Conservation (phyloP, 2,113 vertebrate species). For the Amphilophus citrinellus region DNA sequence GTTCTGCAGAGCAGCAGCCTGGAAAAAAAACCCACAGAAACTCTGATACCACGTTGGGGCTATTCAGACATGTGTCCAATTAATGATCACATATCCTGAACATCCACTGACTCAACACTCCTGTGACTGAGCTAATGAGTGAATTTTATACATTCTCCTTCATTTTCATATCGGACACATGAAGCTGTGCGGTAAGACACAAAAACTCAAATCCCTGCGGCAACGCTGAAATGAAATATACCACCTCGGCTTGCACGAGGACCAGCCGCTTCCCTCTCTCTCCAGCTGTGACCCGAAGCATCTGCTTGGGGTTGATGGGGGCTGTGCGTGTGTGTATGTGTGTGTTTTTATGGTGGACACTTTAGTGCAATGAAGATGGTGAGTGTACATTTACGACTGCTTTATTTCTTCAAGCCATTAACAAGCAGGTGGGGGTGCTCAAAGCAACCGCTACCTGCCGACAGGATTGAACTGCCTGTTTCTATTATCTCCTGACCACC, state of each 20-base stretch:
- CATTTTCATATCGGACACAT: background rate
- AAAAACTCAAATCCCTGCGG: background rate
- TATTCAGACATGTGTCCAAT: slow-evolving; percentile 13
- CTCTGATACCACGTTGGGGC: background rate
- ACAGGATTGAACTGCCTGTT: slow-evolving; percentile 56
- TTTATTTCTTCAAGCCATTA: slow-evolving; percentile 71
- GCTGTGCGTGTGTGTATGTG: slow-evolving; percentile 45
- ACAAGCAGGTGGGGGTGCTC: slow-evolving; percentile 69
- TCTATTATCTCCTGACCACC: slow-evolving; percentile 63
- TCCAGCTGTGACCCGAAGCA: slow-evolving; percentile 54
- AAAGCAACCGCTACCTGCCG: slow-evolving; percentile 44
- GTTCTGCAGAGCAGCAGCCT: slow-evolving; percentile 14
- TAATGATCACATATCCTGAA: slow-evolving; percentile 21
- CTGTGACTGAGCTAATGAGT: slow-evolving; percentile 7
- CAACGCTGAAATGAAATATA: background rate
- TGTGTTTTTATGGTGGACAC: slow-evolving; percentile 59
- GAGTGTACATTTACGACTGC: slow-evolving; percentile 56
- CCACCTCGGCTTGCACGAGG: background rate
- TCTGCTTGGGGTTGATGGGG: slow-evolving; percentile 40
- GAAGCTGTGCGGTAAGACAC: background rate
- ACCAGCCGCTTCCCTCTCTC: background rate
- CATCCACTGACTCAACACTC: background rate
- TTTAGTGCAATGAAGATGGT: slow-evolving; percentile 53
- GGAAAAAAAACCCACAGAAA: slow-evolving; percentile 1
- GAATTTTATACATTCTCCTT: slow-evolving; percentile 4